Conservation (phyloP, 2,113 vertebrate genomes). For the Leuciscus idus region DNA sequence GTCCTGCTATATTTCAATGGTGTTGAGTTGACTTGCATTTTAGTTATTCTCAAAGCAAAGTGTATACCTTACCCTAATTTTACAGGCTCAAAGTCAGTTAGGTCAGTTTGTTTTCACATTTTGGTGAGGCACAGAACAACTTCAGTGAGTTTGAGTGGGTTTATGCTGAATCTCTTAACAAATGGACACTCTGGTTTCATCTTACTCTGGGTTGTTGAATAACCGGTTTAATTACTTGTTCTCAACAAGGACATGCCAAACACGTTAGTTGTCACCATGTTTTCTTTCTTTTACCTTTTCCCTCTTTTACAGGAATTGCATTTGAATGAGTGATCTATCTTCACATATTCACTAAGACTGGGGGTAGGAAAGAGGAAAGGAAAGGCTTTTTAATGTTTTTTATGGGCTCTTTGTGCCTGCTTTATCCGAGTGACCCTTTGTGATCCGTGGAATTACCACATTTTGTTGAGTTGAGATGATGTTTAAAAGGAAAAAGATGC, state of each 20-base stretch:
- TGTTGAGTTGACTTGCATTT: background rate
- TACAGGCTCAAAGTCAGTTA: background rate
- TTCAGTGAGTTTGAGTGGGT: background rate
- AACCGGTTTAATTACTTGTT: constrained; percentile 47
- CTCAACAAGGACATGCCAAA: constrained; percentile 1
- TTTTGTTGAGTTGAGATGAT: background rate
- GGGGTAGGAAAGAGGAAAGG: background rate
- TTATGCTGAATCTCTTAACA: background rate
- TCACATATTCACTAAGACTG: background rate
- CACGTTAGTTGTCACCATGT: background rate
- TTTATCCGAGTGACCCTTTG: background rate
- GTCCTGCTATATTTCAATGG: background rate
- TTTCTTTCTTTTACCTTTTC: background rate
- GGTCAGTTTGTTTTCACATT: background rate
- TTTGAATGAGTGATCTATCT: background rate
- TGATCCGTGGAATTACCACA: background rate
- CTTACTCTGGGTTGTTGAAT: constrained; percentile 44
- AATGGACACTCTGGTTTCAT: constrained; percentile 17
- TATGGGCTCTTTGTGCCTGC: background rate
- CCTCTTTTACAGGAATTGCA: background rate
- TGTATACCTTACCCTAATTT: background rate
- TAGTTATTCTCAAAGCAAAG: background rate
- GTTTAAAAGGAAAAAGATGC: background rate
- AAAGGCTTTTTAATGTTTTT: background rate
- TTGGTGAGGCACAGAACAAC: background rate